Conservation (phyloP, 2,888 invertebrate species). For the Hyalella azteca region DNA sequence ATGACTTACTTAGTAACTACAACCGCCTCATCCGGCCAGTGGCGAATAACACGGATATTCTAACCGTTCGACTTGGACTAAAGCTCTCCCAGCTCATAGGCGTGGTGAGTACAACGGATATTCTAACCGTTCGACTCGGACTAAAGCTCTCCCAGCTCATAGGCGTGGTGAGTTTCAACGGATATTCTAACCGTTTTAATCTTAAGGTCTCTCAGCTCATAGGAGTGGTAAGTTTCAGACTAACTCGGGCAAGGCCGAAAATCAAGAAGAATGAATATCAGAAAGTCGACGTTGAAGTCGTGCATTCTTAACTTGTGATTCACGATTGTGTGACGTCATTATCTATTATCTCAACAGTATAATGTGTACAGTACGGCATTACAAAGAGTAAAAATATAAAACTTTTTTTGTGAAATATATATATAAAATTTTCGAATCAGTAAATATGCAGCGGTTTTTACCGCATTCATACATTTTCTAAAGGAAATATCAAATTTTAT, state of each 20-base stretch:
- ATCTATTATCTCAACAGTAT: background rate
- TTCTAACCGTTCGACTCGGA: slow-evolving; percentile 93
- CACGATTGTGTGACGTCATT: background rate
- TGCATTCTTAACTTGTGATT: background rate
- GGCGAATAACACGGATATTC: slow-evolving; percentile 89
- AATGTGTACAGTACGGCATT: background rate
- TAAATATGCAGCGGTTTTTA: background rate
- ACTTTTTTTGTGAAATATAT: background rate
- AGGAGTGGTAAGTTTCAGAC: slow-evolving; percentile 89
- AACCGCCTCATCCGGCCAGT: slow-evolving; percentile 94
- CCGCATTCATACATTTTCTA: background rate
- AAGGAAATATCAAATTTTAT: background rate
- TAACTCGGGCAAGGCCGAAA: too few species aligned
- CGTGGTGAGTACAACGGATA: slow-evolving; percentile 92
- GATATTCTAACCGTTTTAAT: too few species aligned
- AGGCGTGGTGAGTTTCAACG: slow-evolving; percentile 78
- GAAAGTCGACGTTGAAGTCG: too few species aligned
- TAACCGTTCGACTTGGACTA: slow-evolving; percentile 93
- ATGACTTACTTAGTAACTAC: slow-evolving; percentile 92
- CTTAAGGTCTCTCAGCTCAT: slow-evolving; percentile 86
- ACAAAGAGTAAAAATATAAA: background rate
- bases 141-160: slow-evolving; percentile 86
- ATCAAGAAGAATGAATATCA: too few species aligned
- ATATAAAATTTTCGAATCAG: background rate
- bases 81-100: slow-evolving; percentile 87